These are phyloP conservation scores for Hirundichthys speculiger DNA, from an alignment of 2,113 vertebrate genomes.

Conservation along the genomic window DNA sequence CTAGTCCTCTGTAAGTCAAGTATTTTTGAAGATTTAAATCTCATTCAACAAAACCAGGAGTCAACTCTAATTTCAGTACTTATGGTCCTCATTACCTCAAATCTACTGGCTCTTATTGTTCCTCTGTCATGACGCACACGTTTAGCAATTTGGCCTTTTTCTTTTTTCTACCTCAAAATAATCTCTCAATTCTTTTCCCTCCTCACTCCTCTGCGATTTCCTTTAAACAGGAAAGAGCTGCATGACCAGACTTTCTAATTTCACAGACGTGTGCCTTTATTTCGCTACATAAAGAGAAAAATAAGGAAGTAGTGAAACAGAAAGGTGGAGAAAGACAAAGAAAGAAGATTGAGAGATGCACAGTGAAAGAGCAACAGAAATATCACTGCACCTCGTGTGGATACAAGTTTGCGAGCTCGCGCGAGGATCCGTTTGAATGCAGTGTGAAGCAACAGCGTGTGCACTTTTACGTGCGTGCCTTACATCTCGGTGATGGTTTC, in stretches of 20 bases:
- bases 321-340: slow-evolving; percentile 52
- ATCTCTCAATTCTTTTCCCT: slow-evolving; percentile 56
- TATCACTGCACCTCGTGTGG: slow-evolving; percentile 24
- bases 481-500: slow-evolving; percentile 99
- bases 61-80: background rate
- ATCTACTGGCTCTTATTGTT: slow-evolving; percentile 19
- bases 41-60: background rate
- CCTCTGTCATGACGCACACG: background rate
- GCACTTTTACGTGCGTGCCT: slow-evolving; percentile 37
- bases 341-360: slow-evolving; percentile 25
- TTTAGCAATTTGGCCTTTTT: slow-evolving; percentile 37
- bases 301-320: slow-evolving; percentile 46
- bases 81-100: slow-evolving; percentile 2
- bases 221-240: slow-evolving; percentile 65
- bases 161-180: slow-evolving; percentile 51
- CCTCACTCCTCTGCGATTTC: slow-evolving; percentile 61
- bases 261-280: slow-evolving; percentile 77
- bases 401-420: slow-evolving; percentile 2
- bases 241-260: slow-evolving; percentile 77
- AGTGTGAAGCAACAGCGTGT: slow-evolving; percentile 8
- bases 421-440: no score
- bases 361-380: slow-evolving; percentile 34
- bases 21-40: background rate
- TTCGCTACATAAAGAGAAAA: slow-evolving; percentile 46
- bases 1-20: background rate